Base-by-base conservation (phyloP, 2,797 vertebrate species). In the Lacerta viridis region DNA sequence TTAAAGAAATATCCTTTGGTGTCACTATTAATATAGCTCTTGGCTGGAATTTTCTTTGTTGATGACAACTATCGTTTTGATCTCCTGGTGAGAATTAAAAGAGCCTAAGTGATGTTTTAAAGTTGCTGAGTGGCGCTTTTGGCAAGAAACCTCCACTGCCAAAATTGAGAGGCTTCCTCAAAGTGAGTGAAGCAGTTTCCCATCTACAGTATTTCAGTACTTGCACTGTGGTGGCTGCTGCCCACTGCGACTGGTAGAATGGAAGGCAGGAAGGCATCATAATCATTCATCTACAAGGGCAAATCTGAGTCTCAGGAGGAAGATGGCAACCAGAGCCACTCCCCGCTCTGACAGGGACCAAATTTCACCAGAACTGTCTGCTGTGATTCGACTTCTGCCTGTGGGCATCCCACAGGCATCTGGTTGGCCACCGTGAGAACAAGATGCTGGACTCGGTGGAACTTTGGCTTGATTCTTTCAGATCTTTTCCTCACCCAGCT, bases 11-110 rank as follows among this genome's bases (percentile, higher is more conserved):
- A n/a, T 64, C 76, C 29, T 66, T 87, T 91, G 75, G 74, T 87
- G 36, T 91, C 90, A 91, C 66, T 87, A 1, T 89, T 75, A 66
- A 66, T 91, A 89, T 66, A 91, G 88, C 59, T 92, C 29, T 55
- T 33, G 84, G 90, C 69, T 79, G 29, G 91, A 88, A 71, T 80
- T 92, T 94, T 94, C 92, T 93, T 92, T 90, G 88, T 94, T 94
- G 95, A 81, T 9, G 66, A 41, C 5, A 72, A 46, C 39, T 76
- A n/a, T 92, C 84, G 86, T 17, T 87, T 94, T 90, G 75, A 33
- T 27, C 87, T 95, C 89, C 80, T 89, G 55, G 61, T 80, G 71
- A 85, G 89, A 66, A 85, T 80, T 83, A 89, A 92, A 11, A 80
- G 50, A 55, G 86, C 3, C 27, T 36, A 8, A 25, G 50, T 1